A percentile compares a stretch with the other conserved stretches of the same genome.
Evolutionary conservation across 1,140 invertebrate genomes (phyloP).

Genomic region (Drosophila busckii): DNA sequence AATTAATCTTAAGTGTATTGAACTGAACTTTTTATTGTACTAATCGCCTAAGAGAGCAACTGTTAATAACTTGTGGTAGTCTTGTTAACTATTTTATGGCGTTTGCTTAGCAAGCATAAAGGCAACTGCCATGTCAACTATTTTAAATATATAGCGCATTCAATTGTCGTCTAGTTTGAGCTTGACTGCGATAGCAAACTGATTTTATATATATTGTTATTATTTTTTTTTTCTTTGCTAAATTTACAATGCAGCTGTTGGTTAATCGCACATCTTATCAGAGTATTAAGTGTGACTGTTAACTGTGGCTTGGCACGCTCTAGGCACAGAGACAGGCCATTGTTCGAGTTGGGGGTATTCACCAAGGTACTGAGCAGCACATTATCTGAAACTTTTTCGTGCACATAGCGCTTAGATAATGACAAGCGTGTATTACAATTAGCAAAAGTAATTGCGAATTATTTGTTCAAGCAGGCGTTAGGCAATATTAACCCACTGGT

Average conservation of each 20-base stretch:
- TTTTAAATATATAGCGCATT: too few species aligned
- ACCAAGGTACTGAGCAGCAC: constrained; percentile 62
- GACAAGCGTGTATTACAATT: constrained; percentile 57
- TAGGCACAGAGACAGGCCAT: constrained; percentile 49
- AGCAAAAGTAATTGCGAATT: constrained; percentile 68
- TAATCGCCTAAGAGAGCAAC: too few species aligned
- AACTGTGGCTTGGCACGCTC: constrained; percentile 63
- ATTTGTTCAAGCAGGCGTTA: constrained; percentile 34
- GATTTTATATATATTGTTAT: neutral
- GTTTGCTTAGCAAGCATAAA: too few species aligned
- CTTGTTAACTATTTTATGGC: too few species aligned
- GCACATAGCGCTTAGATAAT: constrained; percentile 47
- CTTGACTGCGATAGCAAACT: too few species aligned
- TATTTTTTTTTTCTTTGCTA: constrained; percentile 36
- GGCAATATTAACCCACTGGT: constrained; percentile 7
- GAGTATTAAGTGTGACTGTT: constrained; percentile 58
- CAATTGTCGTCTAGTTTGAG: constrained; percentile 2
- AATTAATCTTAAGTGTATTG: too few species aligned
- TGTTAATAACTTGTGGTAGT: too few species aligned
- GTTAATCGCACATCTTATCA: constrained; percentile 68
- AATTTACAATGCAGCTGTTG: constrained; percentile 42
- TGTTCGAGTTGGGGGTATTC: constrained; percentile 62
- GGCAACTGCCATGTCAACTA: too few species aligned
- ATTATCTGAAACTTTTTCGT: constrained; percentile 31
- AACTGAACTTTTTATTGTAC: too few species aligned